phyloP scores from a whole-genome alignment of 2,888 invertebrate species.

The Leptopilina syphax region DNA sequence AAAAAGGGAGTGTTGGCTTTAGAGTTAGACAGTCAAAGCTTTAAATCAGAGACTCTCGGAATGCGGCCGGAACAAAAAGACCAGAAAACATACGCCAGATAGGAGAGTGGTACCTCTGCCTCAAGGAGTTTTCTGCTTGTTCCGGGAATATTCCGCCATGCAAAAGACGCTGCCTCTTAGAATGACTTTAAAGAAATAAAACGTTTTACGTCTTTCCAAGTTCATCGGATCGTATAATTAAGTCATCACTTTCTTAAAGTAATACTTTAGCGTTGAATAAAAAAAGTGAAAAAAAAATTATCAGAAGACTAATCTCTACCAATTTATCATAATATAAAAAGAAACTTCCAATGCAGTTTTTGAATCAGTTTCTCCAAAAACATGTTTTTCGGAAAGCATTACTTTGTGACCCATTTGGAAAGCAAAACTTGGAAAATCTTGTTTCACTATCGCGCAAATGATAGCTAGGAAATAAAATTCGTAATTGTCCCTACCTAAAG shows the following conservation, averaged over 20 bases:
- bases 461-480: background rate
- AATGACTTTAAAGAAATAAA: conserved; percentile 25
- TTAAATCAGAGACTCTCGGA: conserved; percentile 55
- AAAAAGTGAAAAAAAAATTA: background rate
- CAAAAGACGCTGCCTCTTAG: conserved; percentile 17
- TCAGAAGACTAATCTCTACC: background rate
- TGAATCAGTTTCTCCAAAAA: too few relatives aligned
- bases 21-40: conserved; percentile 55
- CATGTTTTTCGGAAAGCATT: background rate
- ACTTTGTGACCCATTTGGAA: background rate
- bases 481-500: conserved; percentile 13
- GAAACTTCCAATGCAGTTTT: too few relatives aligned
- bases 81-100: conserved; percentile 46
- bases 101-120: conserved; percentile 43
- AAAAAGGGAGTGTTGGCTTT: conserved; percentile 38
- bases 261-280: background rate
- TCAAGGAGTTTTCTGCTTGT: conserved; percentile 38
- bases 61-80: conserved; percentile 53
- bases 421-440: background rate
- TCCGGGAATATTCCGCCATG: conserved; percentile 29
- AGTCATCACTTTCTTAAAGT: background rate
- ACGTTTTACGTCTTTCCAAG: conserved; percentile 23
- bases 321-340: background rate
- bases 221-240: conserved; percentile 29
- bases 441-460: background rate